Base-by-base conservation (phyloP, 2,113 vertebrate genomes). In the Myiopsitta monachus region DNA sequence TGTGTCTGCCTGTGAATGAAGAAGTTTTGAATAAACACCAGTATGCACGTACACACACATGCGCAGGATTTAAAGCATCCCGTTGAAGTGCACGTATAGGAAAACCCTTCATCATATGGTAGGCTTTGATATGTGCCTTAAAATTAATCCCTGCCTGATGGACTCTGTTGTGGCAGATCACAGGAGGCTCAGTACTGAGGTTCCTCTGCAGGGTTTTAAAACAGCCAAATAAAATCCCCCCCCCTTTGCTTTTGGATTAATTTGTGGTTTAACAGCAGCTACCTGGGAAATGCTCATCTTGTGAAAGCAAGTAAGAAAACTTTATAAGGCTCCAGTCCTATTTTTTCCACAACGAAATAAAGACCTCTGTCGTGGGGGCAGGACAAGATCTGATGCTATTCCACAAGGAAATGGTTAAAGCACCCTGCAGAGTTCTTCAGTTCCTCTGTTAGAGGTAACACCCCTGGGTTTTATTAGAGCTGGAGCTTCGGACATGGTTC, bases 111-210 rank as follows among this genome's bases (percentile, higher is more conserved):
- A 22, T 36, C 81, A 79, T 89, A 54, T 85, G 88, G 62, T 72
- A 91, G 54, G 87, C 44, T 96, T 95, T 95, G 76, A 92, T 94
- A 95, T 84, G 81, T 92, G 94, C 74, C 91, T 94, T 91, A 89
- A 92, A 96, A 95, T 92, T 94, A 94, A 94, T 94, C 92, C 91
- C 77, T 75, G 49, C 54, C 95, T 69, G 83, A 88, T 87, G 83
- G 62, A 55, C 52, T 83, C 88, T 39, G 52, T 75, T 51, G 81
- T 81, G 44, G 88, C 86, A 81, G 75, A 92, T 80, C 82, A 36
- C 82, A 78, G 64, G 69, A 94, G 36, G 57, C 39, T 92, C 79
- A 22, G 30, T 57, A 75, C 84, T 11, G 19, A 7, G 22, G 26
- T 43, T 87, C 49, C 63, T 44, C 27, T 30, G 62, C 80, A 47